Conservation (phyloP, 2,113 vertebrate genomes). For the Anhinga anhinga region DNA sequence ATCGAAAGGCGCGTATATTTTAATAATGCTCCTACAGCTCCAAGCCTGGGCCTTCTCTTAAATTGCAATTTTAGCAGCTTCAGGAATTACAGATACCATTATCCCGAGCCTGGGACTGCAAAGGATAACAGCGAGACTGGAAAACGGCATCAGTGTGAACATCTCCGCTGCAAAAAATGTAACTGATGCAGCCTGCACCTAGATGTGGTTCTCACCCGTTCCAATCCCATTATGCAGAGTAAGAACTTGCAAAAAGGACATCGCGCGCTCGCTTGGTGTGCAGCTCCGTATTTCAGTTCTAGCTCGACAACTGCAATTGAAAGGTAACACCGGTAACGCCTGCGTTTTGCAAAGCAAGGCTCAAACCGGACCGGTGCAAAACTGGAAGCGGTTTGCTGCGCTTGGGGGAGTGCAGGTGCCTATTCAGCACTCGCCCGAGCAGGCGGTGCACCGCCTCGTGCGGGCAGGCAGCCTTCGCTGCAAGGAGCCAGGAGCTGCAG, state of each 20-base stretch:
- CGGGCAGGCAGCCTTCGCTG: not conserved
- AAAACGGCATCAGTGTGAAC: not conserved
- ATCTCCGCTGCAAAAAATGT: not conserved
- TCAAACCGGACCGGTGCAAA: not conserved
- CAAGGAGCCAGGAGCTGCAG: not conserved
- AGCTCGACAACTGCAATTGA: not conserved
- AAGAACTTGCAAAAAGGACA: not conserved
- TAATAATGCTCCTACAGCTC: not conserved
- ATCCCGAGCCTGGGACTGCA: not conserved
- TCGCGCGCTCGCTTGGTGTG: not conserved
- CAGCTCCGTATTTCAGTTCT: not conserved
- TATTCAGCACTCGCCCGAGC: not conserved
- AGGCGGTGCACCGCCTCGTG: not conserved
- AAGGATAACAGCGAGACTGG: not conserved
- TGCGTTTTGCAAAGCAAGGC: not conserved
- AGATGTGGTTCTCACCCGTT: not conserved
- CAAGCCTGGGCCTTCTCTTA: not conserved
- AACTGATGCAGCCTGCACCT: not conserved
- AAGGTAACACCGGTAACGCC: not conserved
- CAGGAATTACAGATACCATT: not conserved
- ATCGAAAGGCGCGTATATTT: not conserved
- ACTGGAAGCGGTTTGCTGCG: fast-evolving
- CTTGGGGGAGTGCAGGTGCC: fast-evolving
- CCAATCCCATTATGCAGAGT: not conserved
- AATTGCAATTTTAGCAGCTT: not conserved